Evolutionary conservation across 2,113 vertebrate species (phyloP).

Genomic region (Phaethon lepturus): DNA sequence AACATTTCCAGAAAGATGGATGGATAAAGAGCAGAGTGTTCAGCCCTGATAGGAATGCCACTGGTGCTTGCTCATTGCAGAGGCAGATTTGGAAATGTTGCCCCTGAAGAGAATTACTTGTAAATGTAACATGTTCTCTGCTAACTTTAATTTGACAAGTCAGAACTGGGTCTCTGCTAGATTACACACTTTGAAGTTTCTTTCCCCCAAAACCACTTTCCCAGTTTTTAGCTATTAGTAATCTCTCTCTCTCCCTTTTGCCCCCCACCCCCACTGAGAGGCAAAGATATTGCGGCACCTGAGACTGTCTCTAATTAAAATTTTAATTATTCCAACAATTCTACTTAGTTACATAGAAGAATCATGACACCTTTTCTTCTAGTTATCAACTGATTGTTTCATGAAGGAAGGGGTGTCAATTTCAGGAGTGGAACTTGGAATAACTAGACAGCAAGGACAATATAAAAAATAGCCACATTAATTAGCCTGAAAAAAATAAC

Average conservation of each 20-base stretch:
- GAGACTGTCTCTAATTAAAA: neutral
- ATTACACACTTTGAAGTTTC: neutral
- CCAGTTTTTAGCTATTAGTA: neutral
- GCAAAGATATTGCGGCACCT: neutral
- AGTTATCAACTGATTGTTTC: neutral
- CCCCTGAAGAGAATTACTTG: neutral
- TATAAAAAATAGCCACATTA: neutral
- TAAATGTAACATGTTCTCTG: neutral
- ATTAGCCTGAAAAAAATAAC: neutral
- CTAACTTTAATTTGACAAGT: neutral
- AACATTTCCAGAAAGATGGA: neutral
- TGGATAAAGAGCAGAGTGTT: neutral
- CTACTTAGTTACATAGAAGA: neutral
- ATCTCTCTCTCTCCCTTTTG: fast-evolving
- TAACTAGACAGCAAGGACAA: neutral
- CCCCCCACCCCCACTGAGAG: neutral
- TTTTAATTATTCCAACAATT: neutral
- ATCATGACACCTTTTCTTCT: neutral
- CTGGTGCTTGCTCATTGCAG: neutral
- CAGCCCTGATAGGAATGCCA: neutral
- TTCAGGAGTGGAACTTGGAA: neutral
- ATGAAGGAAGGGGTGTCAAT: neutral
- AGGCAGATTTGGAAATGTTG: neutral
- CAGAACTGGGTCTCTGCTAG: neutral
- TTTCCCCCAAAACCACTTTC: neutral